Conservation (phyloP, 1,140 invertebrate genomes). For the Leucophenga varia region DNA sequence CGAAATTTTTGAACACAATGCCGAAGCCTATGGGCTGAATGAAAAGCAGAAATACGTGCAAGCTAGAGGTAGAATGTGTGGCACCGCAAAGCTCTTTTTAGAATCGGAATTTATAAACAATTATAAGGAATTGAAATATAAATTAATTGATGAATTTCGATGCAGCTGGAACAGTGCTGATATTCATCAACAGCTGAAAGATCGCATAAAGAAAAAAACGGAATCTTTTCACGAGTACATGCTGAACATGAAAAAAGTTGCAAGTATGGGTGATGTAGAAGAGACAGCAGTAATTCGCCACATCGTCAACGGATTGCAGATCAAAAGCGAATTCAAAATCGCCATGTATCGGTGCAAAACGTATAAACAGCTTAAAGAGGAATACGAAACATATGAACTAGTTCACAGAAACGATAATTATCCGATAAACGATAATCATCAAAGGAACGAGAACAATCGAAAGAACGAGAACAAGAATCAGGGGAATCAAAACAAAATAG, state of each 20-base stretch:
- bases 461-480: neutral
- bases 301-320: neutral
- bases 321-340: conserved; percentile 3
- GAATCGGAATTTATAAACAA: neutral
- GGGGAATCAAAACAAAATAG: neutral
- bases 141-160: too few species aligned
- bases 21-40: too few species aligned
- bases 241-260: neutral
- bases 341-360: neutral
- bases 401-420: too few species aligned
- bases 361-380: conserved; percentile 6
- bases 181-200: too few species aligned
- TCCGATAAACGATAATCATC: too few species aligned
- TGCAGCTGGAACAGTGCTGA: too few species aligned
- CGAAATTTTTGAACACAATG: too few species aligned
- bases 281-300: neutral
- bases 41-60: too few species aligned
- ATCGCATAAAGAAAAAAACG: neutral
- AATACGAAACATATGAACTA: conserved; percentile 2
- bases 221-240: neutral
- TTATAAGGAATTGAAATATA: too few species aligned
- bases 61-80: neutral
- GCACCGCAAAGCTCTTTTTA: neutral
- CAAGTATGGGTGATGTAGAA: neutral
- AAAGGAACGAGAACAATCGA: too few species aligned